Percentiles rank a stretch among this genome's conserved stretches.
Conservation (phyloP, 2,113 vertebrate genomes). For the Malurus cyaneus region DNA sequence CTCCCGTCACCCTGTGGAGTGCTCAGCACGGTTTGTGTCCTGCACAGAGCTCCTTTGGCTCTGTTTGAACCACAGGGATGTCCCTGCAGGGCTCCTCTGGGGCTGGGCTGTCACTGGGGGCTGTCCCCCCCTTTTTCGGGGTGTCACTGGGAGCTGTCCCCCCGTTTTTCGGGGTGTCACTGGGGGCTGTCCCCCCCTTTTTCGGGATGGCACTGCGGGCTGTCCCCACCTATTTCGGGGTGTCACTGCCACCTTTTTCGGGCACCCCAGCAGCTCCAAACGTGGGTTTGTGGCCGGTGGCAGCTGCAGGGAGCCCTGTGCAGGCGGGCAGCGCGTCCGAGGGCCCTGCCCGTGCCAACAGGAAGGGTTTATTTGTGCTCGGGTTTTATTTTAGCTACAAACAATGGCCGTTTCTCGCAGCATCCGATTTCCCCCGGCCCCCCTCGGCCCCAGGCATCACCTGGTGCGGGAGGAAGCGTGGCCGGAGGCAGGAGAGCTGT, state of each 20-base stretch:
- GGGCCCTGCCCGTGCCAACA: slow-evolving; percentile 40
- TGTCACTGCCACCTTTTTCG: not conserved
- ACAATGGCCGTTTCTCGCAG: slow-evolving; percentile 51
- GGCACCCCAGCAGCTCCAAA: not conserved
- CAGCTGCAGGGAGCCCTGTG: not conserved
- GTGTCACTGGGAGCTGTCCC: not conserved
- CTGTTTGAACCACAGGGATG: not conserved
- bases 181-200: not conserved
- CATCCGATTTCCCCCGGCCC: slow-evolving; percentile 5
- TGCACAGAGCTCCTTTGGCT: not conserved
- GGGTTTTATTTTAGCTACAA: slow-evolving; percentile 69
- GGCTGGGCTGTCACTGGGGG: not conserved
- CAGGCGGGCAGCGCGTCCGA: not conserved
- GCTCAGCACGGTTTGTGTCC: not conserved
- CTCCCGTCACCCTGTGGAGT: not conserved
- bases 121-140: not conserved
- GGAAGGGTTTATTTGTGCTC: slow-evolving; percentile 70
- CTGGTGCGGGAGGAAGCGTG: slow-evolving; percentile 26
- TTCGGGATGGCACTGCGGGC: too few relatives aligned
- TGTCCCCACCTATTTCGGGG: too few relatives aligned
- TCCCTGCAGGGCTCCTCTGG: not conserved
- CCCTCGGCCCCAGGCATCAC: slow-evolving; percentile 20
- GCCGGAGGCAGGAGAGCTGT: not conserved
- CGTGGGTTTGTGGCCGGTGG: not conserved
- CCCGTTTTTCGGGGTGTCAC: not conserved